Conservation (phyloP, 2,113 vertebrate genomes). For the Dascyllus trimaculatus region DNA sequence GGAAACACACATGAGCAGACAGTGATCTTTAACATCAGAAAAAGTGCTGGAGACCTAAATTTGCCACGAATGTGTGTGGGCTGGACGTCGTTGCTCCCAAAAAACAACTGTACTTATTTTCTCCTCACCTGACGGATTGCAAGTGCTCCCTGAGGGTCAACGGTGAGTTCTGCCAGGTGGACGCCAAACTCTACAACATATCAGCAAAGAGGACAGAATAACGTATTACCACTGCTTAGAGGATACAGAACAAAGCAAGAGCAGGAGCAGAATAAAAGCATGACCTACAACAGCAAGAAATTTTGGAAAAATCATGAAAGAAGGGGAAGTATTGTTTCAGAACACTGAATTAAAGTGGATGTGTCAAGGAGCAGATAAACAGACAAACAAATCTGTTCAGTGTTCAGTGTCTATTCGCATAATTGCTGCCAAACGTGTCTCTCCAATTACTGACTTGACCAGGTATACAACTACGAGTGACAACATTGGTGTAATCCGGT, state of each 20-base stretch:
- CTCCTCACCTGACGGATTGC: conserved; percentile 96
- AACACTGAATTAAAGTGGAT: not conserved
- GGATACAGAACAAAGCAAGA: not conserved
- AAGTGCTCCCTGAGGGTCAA: conserved; percentile 94
- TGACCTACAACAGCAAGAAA: too few species aligned
- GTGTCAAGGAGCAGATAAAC: not conserved
- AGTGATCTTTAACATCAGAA: not conserved
- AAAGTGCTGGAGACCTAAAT: not conserved
- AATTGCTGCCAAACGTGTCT: not conserved
- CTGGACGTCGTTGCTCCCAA: not conserved
- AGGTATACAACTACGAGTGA: too few species aligned
- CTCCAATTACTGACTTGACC: too few species aligned
- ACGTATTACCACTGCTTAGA: not conserved
- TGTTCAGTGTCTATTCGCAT: not conserved
- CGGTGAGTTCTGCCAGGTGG: conserved; percentile 96
- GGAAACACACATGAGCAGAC: too few species aligned
- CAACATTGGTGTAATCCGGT: not conserved
- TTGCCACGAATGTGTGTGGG: not conserved
- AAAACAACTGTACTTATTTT: not conserved
- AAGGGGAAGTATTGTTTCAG: not conserved
- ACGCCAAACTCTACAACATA: conserved; percentile 93
- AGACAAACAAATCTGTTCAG: not conserved
- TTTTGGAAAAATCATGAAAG: too few species aligned
- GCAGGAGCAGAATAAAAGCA: not conserved
- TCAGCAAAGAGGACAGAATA: not conserved